These are phyloP conservation scores for Heliconius hewitsoni DNA, from an alignment of 1,140 invertebrate species.

Conservation along the genomic window DNA sequence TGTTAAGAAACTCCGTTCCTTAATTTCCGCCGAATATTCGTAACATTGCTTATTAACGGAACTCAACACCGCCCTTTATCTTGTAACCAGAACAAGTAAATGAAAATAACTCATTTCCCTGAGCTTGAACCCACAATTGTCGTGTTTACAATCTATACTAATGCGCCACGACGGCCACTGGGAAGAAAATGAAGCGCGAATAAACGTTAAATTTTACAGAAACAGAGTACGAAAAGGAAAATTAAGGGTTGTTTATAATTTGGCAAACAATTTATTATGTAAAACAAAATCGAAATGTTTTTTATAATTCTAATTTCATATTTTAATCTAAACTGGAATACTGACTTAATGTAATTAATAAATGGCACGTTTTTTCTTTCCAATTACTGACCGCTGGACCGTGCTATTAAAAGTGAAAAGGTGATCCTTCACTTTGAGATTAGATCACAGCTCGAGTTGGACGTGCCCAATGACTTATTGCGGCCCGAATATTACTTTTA, in stretches of 20 bases:
- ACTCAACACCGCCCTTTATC: no score
- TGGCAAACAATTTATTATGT: neutral
- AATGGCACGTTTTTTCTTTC: conserved; percentile 27
- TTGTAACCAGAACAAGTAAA: no score
- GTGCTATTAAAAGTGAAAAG: conserved; percentile 10
- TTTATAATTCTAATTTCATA: neutral
- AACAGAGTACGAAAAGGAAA: no score
- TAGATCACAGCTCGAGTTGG: conserved; percentile 12
- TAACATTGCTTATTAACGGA: no score
- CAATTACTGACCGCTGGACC: conserved; percentile 21
- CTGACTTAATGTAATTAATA: conserved; percentile 15
- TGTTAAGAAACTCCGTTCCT: no score
- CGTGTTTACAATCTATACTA: no score
- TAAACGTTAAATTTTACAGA: no score
- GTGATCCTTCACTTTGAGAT: conserved; percentile 25
- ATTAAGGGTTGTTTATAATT: neutral
- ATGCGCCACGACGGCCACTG: no score
- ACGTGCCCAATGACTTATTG: conserved; percentile 7
- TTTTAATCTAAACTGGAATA: neutral
- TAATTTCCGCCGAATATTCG: no score
- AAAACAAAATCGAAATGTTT: neutral
- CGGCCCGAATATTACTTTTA: neutral
- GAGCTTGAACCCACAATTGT: no score
- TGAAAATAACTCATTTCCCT: no score
- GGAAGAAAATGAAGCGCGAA: no score